A percentile compares a stretch with the other conserved stretches of the same genome.
Conservation (phyloP, 2,888 invertebrate genomes). For the Epinotia bilunana region DNA sequence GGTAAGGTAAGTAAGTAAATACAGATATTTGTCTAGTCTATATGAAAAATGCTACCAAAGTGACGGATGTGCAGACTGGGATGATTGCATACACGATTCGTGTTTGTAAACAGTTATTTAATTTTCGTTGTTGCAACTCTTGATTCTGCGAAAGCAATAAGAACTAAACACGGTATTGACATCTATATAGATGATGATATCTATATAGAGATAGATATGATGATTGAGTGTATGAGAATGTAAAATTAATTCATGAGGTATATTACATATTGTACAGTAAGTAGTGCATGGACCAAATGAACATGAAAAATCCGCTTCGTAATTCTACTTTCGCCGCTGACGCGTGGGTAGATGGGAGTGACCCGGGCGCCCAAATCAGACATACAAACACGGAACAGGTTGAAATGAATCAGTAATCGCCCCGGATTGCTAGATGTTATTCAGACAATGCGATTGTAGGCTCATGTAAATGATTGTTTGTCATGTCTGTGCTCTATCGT, state of each 20-base stretch:
- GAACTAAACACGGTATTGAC: background rate
- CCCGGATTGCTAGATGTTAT: conserved; percentile 27
- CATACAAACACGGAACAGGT: conserved; percentile 75
- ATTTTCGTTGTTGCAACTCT: too few relatives aligned
- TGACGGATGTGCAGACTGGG: too few relatives aligned
- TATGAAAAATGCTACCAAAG: too few relatives aligned
- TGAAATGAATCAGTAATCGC: conserved; percentile 60
- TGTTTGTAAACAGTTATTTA: too few relatives aligned
- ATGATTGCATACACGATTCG: too few relatives aligned
- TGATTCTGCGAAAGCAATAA: background rate
- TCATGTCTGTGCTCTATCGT: background rate
- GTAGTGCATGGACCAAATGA: conserved; percentile 55
- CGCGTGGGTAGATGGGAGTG: conserved; percentile 66
- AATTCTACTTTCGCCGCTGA: conserved; percentile 58
- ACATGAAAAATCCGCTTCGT: conserved; percentile 59
- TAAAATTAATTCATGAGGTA: too few relatives aligned
- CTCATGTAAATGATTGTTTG: conserved; percentile 11
- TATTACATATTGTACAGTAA: conserved; percentile 43
- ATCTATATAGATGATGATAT: too few relatives aligned
- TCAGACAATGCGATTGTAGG: conserved; percentile 22
- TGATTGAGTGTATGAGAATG: too few relatives aligned
- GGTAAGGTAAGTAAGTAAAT: background rate
- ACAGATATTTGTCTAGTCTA: background rate
- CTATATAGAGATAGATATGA: too few relatives aligned
- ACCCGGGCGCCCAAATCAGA: conserved; percentile 64